Evolutionary conservation across 2,888 invertebrate genomes (phyloP), one percentile per base, ranked within the genome.

Genomic region (Erpobdella octoculata): DNA sequence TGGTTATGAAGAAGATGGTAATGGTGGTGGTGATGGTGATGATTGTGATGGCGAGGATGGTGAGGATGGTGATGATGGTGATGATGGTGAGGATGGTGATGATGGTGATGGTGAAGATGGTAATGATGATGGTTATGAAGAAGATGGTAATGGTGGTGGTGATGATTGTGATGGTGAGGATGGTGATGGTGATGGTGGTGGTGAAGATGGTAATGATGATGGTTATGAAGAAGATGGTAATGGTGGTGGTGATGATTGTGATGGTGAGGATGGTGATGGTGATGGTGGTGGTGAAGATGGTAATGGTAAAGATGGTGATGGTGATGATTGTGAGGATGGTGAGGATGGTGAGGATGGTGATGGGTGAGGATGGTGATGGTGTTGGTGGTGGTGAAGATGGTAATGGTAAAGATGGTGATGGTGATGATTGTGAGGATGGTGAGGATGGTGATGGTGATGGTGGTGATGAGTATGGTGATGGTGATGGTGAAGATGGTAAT

Each of bases 171-270:
- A 48, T 6, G 48, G 15, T 1, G 8, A 53, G 21, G 53, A 53
- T 53, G n/a, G 15, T 67, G 25, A 33, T 62, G 62, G 12, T 33
- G 62, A 62, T 21, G 62, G n/a, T 21, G 62, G n/a, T 31, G 62
- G n/a, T 12, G 31, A 31, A 18, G 61, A 31, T 61, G 48, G 28
- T n/a, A 25, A 28, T 8, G 28, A 28, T 5, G 28, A 1, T 31
- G 25, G 31, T 21, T 5, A 5, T 21, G 61, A 61, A 28, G 61
- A 8, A 18, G 61, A 31, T 21, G 61, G 18, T 28, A 12, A 61
- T 21, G n/a, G n/a, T n/a, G n/a, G n/a, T n/a, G n/a, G n/a, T n/a
- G n/a, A n/a, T n/a, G n/a, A n/a, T n/a, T n/a, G n/a, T n/a, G n/a
- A n/a, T n/a, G n/a, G n/a, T n/a, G n/a, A n/a, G n/a, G n/a, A n/a